Evolutionary conservation across 2,797 vertebrate genomes (phyloP).

Genomic region (Sebastiscus albofasciatus): DNA sequence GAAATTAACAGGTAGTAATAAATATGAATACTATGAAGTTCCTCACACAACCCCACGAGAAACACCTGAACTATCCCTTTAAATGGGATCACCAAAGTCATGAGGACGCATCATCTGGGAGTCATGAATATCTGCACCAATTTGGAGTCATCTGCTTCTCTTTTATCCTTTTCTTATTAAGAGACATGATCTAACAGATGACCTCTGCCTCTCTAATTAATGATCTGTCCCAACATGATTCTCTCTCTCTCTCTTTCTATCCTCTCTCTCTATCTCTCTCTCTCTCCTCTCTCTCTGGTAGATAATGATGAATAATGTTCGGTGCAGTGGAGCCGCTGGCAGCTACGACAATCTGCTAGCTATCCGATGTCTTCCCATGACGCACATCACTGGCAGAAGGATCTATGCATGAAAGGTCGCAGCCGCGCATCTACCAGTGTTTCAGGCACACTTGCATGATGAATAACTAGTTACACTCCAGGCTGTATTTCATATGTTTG

Average conservation of each 20-base stretch:
- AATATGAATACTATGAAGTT: no score
- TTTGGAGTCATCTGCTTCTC: background rate
- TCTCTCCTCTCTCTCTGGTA: slow-evolving; percentile 55
- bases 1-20: no score
- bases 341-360: slow-evolving; percentile 74
- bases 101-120: background rate
- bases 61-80: background rate
- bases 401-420: slow-evolving; percentile 68
- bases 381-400: slow-evolving; percentile 49
- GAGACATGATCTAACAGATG: background rate
- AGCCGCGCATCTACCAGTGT: slow-evolving; percentile 58
- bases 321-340: slow-evolving; percentile 56
- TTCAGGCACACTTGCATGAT: slow-evolving; percentile 73
- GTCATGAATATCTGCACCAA: background rate
- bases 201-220: slow-evolving; percentile 7
- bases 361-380: slow-evolving; percentile 77
- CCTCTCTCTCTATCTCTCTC: slow-evolving; percentile 3
- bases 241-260: background rate
- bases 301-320: slow-evolving; percentile 91
- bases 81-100: background rate
- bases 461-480: slow-evolving; percentile 36
- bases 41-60: background rate
- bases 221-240: slow-evolving; percentile 2
- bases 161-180: background rate
- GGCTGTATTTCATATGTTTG: slow-evolving; percentile 48